Evolutionary conservation across 2,113 vertebrate species (phyloP), one percentile per base, ranked within the genome.

Genomic region (Emydura subglobosa): DNA sequence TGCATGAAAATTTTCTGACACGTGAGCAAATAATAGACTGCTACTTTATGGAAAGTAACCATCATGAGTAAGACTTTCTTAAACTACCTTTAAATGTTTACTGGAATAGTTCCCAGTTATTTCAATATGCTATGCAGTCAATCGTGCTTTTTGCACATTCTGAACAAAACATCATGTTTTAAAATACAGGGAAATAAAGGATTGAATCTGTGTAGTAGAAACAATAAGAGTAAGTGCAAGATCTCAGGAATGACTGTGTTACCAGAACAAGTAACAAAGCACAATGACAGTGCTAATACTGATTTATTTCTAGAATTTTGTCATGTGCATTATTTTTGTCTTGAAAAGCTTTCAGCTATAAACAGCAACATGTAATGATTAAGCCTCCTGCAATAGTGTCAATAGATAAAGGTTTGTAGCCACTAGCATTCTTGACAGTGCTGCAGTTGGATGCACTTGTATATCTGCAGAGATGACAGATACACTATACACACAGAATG

Each of bases 401-500:
- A 39, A n/a, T 39, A 27, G 27, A 7, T 34, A 44, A 55, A 42
- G 50, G 10, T 39, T 7, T n/a, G 47, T 78, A 8, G 9, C 24
- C n/a, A 5, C 25, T 22, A 22, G 74, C 21, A 4, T 7, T 90
- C n/a, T 31, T 22, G 29, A 87, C 50, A 7, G 22, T n/a, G 2
- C 12, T 14, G 2, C 4, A 31, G 19, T 31, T 86, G 16, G 16
- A 2, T 2, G 12, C 7, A 17, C 10, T 13, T 86, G 42, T n/a
- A 14, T 57, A 22, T 24, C 44, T 4, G 13, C 3, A 34, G 72
- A 31, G 82, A 2, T 12, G 55, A 19, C 1, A 2, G 29, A 7
- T 49, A 7, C n/a, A 5, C 16, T 17, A 2, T 5, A 10, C 16
- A 1, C 1, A 3, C 24, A 24, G 29, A n/a, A 24, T 24, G 16